Conservation (phyloP, 2,888 invertebrate genomes). For the Sphaerophoria taeniata region DNA sequence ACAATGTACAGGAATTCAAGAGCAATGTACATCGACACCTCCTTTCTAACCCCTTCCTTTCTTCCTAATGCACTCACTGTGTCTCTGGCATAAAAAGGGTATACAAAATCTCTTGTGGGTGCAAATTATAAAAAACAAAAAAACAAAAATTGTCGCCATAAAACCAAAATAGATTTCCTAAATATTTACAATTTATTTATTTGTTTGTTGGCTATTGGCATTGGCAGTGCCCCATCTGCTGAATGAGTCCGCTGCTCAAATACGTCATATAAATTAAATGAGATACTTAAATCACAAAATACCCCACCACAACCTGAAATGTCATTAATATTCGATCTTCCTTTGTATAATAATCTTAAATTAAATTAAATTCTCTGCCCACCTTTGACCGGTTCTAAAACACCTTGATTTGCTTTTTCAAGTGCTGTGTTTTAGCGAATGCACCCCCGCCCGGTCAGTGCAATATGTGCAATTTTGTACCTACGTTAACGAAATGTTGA, state of each 20-base stretch:
- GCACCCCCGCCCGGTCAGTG: neutral
- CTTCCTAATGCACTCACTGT: too few species aligned
- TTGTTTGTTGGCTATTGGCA: slow-evolving; percentile 16
- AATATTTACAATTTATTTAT: slow-evolving; percentile 34
- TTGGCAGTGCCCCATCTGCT: neutral
- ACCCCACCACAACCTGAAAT: neutral
- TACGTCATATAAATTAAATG: slow-evolving; percentile 35
- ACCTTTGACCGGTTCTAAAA: slow-evolving; percentile 45
- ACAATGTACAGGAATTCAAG: too few species aligned
- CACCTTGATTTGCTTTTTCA: slow-evolving; percentile 57
- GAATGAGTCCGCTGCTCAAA: neutral
- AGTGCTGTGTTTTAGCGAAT: slow-evolving; percentile 43
- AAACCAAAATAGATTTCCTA: slow-evolving; percentile 35
- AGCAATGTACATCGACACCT: too few species aligned
- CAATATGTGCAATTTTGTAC: slow-evolving; percentile 34
- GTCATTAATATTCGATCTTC: slow-evolving; percentile 41
- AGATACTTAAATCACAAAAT: slow-evolving; percentile 3
- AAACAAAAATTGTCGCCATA: slow-evolving; percentile 15
- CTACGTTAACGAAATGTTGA: slow-evolving; percentile 54
- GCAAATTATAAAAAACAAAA: slow-evolving; percentile 3
- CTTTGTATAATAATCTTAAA: slow-evolving; percentile 8
- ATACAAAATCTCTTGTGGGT: too few species aligned
- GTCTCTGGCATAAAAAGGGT: too few species aligned
- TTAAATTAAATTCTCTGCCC: slow-evolving; percentile 3
- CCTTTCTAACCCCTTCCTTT: too few species aligned